Percentiles rank a stretch among this genome's conserved stretches.
Conservation (phyloP, 2,113 vertebrate species). For the Mobula birostris region DNA sequence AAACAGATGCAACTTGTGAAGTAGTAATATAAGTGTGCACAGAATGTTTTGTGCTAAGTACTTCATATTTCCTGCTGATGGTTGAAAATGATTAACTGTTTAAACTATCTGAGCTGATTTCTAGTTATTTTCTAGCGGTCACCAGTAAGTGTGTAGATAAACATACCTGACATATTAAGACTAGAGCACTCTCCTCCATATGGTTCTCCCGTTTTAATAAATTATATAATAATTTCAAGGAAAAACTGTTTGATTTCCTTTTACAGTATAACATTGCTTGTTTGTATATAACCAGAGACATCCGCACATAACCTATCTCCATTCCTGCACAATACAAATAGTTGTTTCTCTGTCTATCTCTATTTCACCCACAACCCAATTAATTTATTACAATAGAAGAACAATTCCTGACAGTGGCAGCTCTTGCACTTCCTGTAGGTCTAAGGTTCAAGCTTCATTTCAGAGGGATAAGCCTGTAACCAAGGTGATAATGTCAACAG, state of each 20-base stretch:
- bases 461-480: background rate
- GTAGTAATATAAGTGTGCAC: background rate
- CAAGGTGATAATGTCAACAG: background rate
- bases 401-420: background rate
- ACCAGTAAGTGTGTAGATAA: conserved; percentile 7
- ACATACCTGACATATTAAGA: background rate
- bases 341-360: background rate
- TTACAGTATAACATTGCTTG: background rate
- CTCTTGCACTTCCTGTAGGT: background rate
- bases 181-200: background rate
- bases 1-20: conserved; percentile 22
- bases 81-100: conserved; percentile 5
- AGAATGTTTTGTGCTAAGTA: background rate
- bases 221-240: background rate
- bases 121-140: background rate
- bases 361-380: background rate
- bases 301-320: background rate
- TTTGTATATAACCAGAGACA: background rate
- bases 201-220: background rate
- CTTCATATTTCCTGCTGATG: conserved; percentile 8
- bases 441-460: background rate
- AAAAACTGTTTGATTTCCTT: background rate
- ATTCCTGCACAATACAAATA: background rate
- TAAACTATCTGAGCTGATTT: background rate
- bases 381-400: background rate